phyloP scores from a whole-genome alignment of 1,140 invertebrate species.

The Pogonomyrmex barbatus region DNA sequence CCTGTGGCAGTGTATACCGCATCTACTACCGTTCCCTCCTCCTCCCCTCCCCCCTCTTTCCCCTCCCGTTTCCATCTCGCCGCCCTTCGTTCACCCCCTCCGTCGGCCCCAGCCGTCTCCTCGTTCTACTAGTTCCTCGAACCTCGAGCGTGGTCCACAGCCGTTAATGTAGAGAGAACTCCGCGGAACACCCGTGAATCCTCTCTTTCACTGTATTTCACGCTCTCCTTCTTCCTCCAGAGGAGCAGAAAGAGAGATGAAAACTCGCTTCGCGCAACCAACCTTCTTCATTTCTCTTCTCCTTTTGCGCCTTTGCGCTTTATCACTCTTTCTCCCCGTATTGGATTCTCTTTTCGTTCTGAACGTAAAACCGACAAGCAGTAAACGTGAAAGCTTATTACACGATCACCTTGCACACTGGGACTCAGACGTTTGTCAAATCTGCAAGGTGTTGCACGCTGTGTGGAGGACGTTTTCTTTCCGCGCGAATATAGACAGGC shows the following conservation, averaged over 20 bases:
- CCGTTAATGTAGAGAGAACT: slow-evolving; percentile 74
- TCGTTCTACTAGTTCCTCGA: slow-evolving; percentile 54
- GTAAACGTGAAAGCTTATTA: slow-evolving; percentile 60
- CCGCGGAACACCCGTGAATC: slow-evolving; percentile 67
- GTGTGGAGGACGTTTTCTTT: background rate
- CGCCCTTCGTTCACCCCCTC: background rate
- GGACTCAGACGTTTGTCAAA: slow-evolving; percentile 38
- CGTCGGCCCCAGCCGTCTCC: background rate
- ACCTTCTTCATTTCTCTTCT: background rate
- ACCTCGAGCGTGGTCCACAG: slow-evolving; percentile 68
- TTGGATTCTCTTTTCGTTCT: slow-evolving; percentile 6
- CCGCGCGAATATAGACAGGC: background rate
- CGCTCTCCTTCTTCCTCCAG: slow-evolving; percentile 36
- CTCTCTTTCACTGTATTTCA: slow-evolving; percentile 67
- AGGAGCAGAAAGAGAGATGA: slow-evolving; percentile 13
- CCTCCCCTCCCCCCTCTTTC: background rate
- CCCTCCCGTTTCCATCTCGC: background rate
- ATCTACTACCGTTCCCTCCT: slow-evolving; percentile 40
- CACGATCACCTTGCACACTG: slow-evolving; percentile 48
- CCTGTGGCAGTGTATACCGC: slow-evolving; percentile 45
- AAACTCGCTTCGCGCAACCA: slow-evolving; percentile 3
- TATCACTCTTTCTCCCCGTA: background rate
- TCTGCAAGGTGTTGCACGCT: slow-evolving; percentile 8
- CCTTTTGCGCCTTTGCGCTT: background rate
- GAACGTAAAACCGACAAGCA: slow-evolving; percentile 51